These are phyloP conservation scores for Xiphophorus birchmanni DNA, from an alignment of 2,797 vertebrate genomes.

Conservation along the genomic window DNA sequence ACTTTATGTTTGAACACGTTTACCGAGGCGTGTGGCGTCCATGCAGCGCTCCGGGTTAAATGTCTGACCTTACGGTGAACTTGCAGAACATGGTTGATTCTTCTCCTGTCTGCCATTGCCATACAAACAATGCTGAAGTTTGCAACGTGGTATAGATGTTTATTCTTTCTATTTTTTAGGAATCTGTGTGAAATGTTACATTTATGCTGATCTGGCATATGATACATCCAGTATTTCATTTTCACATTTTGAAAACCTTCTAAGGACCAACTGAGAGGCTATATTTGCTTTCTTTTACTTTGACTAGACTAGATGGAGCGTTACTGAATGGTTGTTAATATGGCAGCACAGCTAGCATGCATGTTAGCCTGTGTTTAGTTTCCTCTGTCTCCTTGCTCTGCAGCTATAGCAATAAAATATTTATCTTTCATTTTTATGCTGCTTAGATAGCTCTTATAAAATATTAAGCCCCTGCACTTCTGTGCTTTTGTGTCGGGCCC, in stretches of 20 bases:
- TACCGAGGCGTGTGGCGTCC: background rate
- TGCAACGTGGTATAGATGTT: background rate
- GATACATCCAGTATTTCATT: background rate
- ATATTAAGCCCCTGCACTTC: conserved; percentile 67
- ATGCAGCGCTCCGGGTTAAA: background rate
- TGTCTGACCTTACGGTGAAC: background rate
- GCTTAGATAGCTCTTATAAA: conserved; percentile 62
- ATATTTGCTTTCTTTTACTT: background rate
- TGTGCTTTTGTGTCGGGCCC: conserved; percentile 22
- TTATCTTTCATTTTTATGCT: conserved; percentile 63
- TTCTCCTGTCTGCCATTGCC: background rate
- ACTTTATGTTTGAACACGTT: background rate
- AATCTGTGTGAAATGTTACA: background rate
- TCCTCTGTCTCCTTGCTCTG: conserved; percentile 23
- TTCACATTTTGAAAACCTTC: background rate
- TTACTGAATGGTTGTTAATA: background rate
- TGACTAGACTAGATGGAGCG: background rate
- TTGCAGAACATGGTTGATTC: background rate
- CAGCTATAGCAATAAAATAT: conserved; percentile 66
- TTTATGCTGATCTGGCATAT: background rate
- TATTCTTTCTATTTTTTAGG: background rate
- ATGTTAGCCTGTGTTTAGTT: conserved; percentile 24
- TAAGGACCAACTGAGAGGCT: background rate
- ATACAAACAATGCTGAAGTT: background rate
- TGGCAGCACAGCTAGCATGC: background rate